Base-by-base conservation (phyloP, 2,888 invertebrate genomes). In the Morpho deidamia region DNA sequence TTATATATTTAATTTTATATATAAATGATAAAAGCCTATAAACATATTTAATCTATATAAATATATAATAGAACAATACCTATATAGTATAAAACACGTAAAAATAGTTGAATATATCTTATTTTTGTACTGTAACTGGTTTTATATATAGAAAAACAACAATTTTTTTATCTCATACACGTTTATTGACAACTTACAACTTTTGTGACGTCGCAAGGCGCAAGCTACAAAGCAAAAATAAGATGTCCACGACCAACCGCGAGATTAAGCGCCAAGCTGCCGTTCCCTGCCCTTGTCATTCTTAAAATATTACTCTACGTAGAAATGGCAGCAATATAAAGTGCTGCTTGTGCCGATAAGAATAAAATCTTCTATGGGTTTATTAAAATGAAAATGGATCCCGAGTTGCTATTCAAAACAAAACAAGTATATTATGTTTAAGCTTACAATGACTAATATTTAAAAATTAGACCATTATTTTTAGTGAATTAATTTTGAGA, bases 291-390 rank as follows among this genome's bases (percentile, higher is more conserved):
- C 67, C 69, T 71, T 72, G 71, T 67, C 74, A 73, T 67, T 67
- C 68, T 64, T 76, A 74, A 79, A 76, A 76, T 78, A 80, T 80
- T 74, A 70, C 69, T 72, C 72, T 69, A 74, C 69, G 73, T 72
- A 73, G 69, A 71, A 76, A 70, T 68, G 69, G 61, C 68, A 71
- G 68, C 72, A 64, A 72, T 71, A 74, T 77, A 74, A 77, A 72
- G 70, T 68, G 66, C 67, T 59, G 60, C 66, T 60, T 59, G 57
- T 59, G 50, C 61, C 65, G 63, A 68, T 66, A 67, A 58, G 60
- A 60, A 61, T 60, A 55, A 60, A 59, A 60, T 61, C 59, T 54
- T 59, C 51, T 41, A 52, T 51, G 61, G 40, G 42, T 55, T 61
- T 63, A 50, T 37, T 35, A 50, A 50, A 38, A 44, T 38, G 32